These are phyloP conservation scores for Chlorodrepanis virens DNA, from an alignment of 2,113 vertebrate species.

Conservation along the genomic window DNA sequence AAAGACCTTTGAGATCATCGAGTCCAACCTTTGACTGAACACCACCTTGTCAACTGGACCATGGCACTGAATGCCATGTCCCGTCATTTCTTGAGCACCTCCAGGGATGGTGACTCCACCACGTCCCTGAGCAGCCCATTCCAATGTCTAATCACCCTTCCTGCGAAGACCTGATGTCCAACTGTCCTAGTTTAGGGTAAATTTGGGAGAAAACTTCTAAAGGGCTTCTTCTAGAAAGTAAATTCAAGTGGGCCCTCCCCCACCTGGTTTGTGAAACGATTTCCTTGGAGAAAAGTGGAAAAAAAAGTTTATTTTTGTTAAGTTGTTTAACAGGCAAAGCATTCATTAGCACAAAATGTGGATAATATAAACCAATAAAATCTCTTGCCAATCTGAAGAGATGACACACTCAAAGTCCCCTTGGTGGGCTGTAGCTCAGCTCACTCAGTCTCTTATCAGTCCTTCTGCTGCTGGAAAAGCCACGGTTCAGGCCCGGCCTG, in stretches of 20 bases:
- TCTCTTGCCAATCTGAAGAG: background rate
- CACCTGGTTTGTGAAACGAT: background rate
- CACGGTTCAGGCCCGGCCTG: accelerated
- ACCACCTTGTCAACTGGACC: background rate
- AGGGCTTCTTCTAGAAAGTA: background rate
- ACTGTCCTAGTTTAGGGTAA: background rate
- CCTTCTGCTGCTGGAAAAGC: background rate
- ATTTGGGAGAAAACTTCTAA: background rate
- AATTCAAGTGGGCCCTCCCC: background rate
- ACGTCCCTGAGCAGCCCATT: background rate
- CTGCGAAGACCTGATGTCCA: background rate
- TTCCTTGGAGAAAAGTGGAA: background rate
- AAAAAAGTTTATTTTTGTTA: background rate
- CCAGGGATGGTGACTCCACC: background rate
- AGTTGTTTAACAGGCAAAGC: background rate
- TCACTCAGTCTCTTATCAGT: background rate
- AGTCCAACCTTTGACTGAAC: background rate
- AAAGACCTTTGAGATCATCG: background rate
- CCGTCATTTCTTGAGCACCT: background rate
- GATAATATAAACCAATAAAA: background rate
- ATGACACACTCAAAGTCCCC: background rate
- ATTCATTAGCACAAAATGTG: background rate
- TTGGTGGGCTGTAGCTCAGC: background rate
- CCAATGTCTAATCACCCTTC: background rate
- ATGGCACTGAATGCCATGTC: background rate